A percentile compares a stretch with the other conserved stretches of the same genome.
Evolutionary conservation across 2,888 invertebrate species (phyloP).

Genomic region (Tridacna gigas): DNA sequence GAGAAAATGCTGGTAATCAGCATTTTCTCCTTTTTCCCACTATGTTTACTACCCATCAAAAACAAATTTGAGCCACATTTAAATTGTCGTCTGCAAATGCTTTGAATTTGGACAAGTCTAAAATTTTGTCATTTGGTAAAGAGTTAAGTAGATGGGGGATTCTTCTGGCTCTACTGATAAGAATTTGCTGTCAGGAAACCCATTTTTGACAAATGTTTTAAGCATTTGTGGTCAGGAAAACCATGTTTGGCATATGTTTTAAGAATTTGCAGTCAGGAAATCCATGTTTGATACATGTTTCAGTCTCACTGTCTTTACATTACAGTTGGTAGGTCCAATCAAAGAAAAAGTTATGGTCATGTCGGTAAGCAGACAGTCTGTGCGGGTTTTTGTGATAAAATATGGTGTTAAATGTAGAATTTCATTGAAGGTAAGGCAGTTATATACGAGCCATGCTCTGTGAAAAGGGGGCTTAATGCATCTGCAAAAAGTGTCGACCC

Average conservation of each 20-base stretch:
- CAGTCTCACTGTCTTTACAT: background rate
- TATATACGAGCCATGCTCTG: background rate
- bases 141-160: too few relatives aligned
- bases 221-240: too few relatives aligned
- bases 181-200: too few relatives aligned
- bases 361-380: background rate
- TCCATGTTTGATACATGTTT: background rate
- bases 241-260: too few relatives aligned
- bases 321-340: constrained; percentile 14
- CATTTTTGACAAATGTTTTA: background rate
- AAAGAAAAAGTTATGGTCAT: constrained; percentile 9
- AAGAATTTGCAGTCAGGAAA: too few relatives aligned
- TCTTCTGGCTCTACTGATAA: too few relatives aligned
- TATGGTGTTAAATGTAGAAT: constrained; percentile 2
- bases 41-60: too few relatives aligned
- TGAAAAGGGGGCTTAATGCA: background rate
- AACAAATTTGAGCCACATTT: too few relatives aligned
- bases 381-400: background rate
- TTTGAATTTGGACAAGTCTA: too few relatives aligned
- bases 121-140: too few relatives aligned
- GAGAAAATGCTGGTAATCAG: background rate
- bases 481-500: background rate
- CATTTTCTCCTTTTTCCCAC: background rate
- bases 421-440: background rate
- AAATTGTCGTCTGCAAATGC: too few relatives aligned